Conservation (phyloP, 2,888 invertebrate species). For the Pilophorus perplexus region DNA sequence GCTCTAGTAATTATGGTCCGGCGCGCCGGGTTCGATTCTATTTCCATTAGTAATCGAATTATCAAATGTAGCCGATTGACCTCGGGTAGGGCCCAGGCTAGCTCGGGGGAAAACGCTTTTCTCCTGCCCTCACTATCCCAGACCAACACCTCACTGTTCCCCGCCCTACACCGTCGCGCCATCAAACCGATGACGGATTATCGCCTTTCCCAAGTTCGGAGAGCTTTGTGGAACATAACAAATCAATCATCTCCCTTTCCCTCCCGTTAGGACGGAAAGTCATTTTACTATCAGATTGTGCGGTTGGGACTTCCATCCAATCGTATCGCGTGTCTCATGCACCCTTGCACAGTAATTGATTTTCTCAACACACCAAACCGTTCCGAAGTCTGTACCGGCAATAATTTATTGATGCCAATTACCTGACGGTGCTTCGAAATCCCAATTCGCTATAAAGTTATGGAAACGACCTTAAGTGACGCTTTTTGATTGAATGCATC, state of each 20-base stretch:
- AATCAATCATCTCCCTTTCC: background rate
- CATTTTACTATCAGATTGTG: background rate
- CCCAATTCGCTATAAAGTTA: background rate
- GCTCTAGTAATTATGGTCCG: no score
- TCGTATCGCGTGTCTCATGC: background rate
- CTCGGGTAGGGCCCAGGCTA: no score
- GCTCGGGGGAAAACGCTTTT: background rate
- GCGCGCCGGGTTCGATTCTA: background rate
- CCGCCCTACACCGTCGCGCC: no score
- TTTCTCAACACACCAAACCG: no score
- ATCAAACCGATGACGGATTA: background rate
- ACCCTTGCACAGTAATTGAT: no score
- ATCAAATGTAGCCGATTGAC: slow-evolving; percentile 7
- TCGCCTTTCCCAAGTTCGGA: background rate
- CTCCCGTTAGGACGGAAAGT: background rate
- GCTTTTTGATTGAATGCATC: background rate
- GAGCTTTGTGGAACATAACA: background rate
- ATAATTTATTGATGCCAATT: no score
- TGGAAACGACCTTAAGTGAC: background rate
- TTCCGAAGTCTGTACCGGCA: no score
- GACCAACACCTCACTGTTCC: no score
- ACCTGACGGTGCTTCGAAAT: no score
- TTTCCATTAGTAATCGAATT: slow-evolving; percentile 12
- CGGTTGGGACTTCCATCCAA: background rate
- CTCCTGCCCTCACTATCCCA: no score